Conservation (phyloP, 2,888 invertebrate species). For the Dione juno region DNA sequence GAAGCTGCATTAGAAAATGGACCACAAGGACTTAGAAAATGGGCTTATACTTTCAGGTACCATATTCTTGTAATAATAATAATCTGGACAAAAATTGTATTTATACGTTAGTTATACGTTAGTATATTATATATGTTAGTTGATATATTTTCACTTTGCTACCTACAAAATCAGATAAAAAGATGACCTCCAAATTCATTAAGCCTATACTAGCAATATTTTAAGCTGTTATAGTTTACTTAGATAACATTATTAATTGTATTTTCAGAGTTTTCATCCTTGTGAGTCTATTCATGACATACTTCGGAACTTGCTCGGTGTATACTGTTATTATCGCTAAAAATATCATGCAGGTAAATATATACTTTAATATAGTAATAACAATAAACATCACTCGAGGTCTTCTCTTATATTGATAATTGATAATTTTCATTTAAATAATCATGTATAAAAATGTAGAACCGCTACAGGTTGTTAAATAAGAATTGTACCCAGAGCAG, state of each 20-base stretch:
- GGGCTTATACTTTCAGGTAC: conserved; percentile 86
- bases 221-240: neutral
- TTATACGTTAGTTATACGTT: too few species aligned
- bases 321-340: conserved; percentile 96
- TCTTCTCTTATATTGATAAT: too few species aligned
- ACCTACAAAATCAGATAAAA: too few species aligned
- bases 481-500: neutral
- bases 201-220: too few species aligned
- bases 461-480: too few species aligned
- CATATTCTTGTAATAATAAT: too few species aligned
- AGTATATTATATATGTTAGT: too few species aligned
- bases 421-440: neutral
- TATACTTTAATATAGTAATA: neutral
- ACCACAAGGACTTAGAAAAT: conserved; percentile 86
- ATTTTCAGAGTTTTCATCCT: conserved; percentile 86
- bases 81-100: too few species aligned
- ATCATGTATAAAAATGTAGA: too few species aligned
- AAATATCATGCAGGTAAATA: conserved; percentile 87
- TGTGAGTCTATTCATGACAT: conserved; percentile 93
- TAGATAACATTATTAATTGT: conserved; percentile 44
- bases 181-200: neutral
- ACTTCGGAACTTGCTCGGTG: conserved; percentile 98
- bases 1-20: conserved; percentile 91
- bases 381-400: neutral
- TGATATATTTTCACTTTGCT: too few species aligned